A percentile compares a stretch with the other conserved stretches of the same genome.
phyloP scores from a whole-genome alignment of 2,113 vertebrate species.

The Apus apus region DNA sequence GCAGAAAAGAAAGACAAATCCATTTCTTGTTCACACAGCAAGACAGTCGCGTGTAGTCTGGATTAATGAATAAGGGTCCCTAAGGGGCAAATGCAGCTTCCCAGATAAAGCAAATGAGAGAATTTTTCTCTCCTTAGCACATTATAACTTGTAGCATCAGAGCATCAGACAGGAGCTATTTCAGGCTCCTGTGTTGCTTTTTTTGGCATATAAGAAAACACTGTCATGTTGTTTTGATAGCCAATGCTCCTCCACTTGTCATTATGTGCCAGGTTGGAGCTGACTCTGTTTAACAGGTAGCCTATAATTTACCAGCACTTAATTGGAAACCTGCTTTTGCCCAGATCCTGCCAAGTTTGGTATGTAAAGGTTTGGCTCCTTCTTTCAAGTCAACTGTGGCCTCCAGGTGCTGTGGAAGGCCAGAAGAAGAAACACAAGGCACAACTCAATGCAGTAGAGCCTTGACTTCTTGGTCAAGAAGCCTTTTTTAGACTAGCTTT shows the following conservation, averaged over 20 bases:
- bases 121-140: conserved; percentile 12
- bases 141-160: conserved; percentile 39
- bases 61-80: not conserved
- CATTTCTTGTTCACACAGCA: not conserved
- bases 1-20: not conserved
- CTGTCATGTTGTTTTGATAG: not conserved
- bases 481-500: not conserved
- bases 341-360: not conserved
- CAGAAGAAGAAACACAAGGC: not conserved
- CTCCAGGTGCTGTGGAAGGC: not conserved
- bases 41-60: not conserved
- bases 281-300: not conserved
- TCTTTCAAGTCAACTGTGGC: not conserved
- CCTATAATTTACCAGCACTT: not conserved
- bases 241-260: not conserved
- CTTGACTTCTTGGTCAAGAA: not conserved
- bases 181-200: conserved; percentile 13
- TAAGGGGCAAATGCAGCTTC: not conserved
- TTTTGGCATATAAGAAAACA: conserved; percentile 9
- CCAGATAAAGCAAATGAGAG: conserved; percentile 13
- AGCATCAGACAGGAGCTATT: conserved; percentile 40
- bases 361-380: not conserved
- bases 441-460: not conserved
- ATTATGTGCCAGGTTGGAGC: not conserved
- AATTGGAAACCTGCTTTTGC: not conserved